Evolutionary conservation across 2,888 invertebrate genomes (phyloP), one percentile per base, ranked within the genome.

Genomic region (Melipona bicolor): DNA sequence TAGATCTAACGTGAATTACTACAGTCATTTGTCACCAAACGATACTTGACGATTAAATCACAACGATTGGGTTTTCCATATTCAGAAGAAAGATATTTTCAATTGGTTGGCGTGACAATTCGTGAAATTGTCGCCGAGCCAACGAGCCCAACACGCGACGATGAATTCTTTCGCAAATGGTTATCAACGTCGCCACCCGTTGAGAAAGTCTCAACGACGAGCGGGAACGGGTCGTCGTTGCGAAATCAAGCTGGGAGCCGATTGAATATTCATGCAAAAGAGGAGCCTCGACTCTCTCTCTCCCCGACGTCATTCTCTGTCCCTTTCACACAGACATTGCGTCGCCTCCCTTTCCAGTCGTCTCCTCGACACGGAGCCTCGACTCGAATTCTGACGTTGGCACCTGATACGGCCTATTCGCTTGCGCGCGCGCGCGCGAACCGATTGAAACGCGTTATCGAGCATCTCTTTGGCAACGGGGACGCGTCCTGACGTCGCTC

Each of bases 211-310:
- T 61, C 73, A 50, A 81, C 75, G 73, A 77, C 79, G 85, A 77
- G 84, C 67, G 75, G 85, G 68, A 68, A 43, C 43, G 69, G 84
- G 70, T 76, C 61, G 74, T 65, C 52, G 83, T 87, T 85, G 83
- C 80, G 76, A 86, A 88, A 88, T 88, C 87, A 86, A 85, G 79
- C 79, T 79, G 88, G 76, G 81, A 81, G 77, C 49, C 81, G 88
- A 86, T 86, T 88, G 87, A 88, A 88, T 88, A 88, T 88, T 88
- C 88, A 88, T 88, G 86, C 76, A 49, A 43, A 75, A 70, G 84
- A 74, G 59, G 62, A 74, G 72, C 64, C 67, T 76, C 24, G 27
- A n/a, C 69, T 73, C 77, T 24, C 17, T 5, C 27, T 52, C 71
- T 43, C 52, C n/a, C n/a, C 21, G 36, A 0, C 9, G 36, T 43